These are phyloP conservation scores for Rousettus leschenaultii DNA, from an alignment of 2,113 vertebrate genomes.

Conservation along the genomic window DNA sequence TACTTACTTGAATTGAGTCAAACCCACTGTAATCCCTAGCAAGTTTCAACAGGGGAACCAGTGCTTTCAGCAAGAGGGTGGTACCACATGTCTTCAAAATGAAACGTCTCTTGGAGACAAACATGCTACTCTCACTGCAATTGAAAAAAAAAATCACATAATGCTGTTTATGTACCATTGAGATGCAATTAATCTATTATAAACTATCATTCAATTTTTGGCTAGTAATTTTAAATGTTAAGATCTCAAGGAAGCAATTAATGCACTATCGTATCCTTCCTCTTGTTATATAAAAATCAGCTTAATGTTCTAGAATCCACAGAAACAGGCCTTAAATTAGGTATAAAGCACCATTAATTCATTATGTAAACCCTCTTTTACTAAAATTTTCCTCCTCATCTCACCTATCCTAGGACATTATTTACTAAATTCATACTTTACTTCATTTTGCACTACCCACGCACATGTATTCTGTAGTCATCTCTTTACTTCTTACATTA, in stretches of 20 bases:
- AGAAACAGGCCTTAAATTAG: neutral
- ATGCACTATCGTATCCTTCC: neutral
- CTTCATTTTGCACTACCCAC: neutral
- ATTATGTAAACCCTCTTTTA: neutral
- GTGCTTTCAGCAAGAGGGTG: constrained; percentile 99
- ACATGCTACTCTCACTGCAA: constrained; percentile 99
- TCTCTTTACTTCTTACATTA: constrained; percentile 25
- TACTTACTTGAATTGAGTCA: constrained; percentile 94
- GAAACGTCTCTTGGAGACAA: constrained; percentile 99
- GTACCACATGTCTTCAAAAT: constrained; percentile 99
- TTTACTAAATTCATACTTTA: neutral
- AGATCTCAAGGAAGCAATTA: neutral
- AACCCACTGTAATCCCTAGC: constrained; percentile 98
- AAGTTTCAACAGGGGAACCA: constrained; percentile 99
- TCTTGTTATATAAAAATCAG: neutral
- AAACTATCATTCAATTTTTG: neutral
- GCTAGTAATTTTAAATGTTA: neutral
- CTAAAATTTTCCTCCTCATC: neutral
- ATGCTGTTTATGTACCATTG: neutral
- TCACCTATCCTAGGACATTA: neutral
- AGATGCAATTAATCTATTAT: neutral
- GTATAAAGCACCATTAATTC: neutral
- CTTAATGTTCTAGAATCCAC: neutral
- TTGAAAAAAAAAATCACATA: neutral
- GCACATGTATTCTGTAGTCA: neutral